Percentiles rank a stretch among this genome's conserved stretches.
Evolutionary conservation across 1,140 invertebrate genomes (phyloP).

Genomic region (Temnothorax curvispinosus): DNA sequence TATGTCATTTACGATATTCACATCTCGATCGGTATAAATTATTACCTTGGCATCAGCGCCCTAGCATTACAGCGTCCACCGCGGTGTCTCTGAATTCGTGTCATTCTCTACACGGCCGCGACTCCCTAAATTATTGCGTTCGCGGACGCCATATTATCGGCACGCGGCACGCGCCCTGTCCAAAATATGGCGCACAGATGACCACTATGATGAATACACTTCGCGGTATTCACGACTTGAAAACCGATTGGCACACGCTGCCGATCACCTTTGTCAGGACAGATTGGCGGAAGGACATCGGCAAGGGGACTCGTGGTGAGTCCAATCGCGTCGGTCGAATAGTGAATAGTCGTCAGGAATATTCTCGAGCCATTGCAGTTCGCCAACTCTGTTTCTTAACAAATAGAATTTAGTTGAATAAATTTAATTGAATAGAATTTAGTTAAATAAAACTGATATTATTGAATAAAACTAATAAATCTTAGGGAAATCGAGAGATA

Average conservation of each 20-base stretch:
- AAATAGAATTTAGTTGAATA: not conserved
- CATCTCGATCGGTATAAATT: conserved; percentile 63
- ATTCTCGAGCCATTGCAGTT: not conserved
- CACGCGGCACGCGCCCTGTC: conserved; percentile 77
- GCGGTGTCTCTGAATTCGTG: conserved; percentile 57
- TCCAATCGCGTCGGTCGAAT: not conserved
- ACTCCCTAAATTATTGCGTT: conserved; percentile 58
- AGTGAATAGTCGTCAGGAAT: not conserved
- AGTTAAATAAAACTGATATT: too few species aligned
- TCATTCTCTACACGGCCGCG: conserved; percentile 16
- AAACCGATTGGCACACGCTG: conserved; percentile 6
- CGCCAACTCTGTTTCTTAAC: not conserved
- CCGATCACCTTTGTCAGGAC: not conserved
- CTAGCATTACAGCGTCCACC: conserved; percentile 30
- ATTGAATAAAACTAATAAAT: not conserved
- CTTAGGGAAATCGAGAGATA: not conserved
- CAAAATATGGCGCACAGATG: conserved; percentile 78
- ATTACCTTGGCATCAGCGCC: conserved; percentile 35
- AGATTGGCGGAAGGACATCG: conserved; percentile 52
- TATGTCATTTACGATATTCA: conserved; percentile 12
- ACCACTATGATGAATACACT: conserved; percentile 57
- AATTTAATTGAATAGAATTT: not conserved
- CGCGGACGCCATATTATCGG: conserved; percentile 62
- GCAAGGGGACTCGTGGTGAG: not conserved
- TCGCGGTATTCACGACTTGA: conserved; percentile 53